Base-by-base conservation (phyloP, 2,113 vertebrate species). In the Alouatta palliata region DNA sequence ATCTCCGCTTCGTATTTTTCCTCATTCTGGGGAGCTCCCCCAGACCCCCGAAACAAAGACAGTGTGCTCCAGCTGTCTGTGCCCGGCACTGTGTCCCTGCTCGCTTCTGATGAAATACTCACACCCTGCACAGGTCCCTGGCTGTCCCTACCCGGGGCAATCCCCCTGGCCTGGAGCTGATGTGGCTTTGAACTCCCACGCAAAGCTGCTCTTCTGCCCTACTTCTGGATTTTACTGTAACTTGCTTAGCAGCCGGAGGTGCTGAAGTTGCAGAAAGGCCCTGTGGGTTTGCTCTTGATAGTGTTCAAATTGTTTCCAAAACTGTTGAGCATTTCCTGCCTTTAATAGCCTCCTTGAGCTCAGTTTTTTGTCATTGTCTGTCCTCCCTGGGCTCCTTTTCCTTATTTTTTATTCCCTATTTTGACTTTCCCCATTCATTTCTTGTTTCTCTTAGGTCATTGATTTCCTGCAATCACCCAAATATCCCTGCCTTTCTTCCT, bases 151-250 rank as follows among this genome's bases (percentile, higher is more conserved):
- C 93, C 43, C 6, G 47, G 87, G 94, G 97, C 83, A 97, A 91
- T 94, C 93, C 97, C 97, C 94, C 79, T 37, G 11, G 83, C 64
- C 93, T 89, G 95, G 91, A 84, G 87, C 79, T 96, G 95, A 93
- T 8, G 82, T 93, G 89, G 94, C 81, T 88, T 94, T 90, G 75
- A 88, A 85, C 96, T 61, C 96, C 96, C 84, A 95, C 97, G 3
- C 93, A 73, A 56, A 75, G 61, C 77, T 84, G 66, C 68, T 76
- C 77, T 97, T 85, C 89, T 97, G 97, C 91, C 89, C 97, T 96
- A 95, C 96, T 98, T 98, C 84, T 97, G 97, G 96, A 97, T 95
- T 96, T 98, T 97, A 97, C 97, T 94, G 96, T 97, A 97, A 97
- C 77, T 92, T 19, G 61, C 79, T 94, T 71, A 93, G 95, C 71